phyloP scores from a whole-genome alignment of 2,113 vertebrate species.

The Pteropus alecto region DNA sequence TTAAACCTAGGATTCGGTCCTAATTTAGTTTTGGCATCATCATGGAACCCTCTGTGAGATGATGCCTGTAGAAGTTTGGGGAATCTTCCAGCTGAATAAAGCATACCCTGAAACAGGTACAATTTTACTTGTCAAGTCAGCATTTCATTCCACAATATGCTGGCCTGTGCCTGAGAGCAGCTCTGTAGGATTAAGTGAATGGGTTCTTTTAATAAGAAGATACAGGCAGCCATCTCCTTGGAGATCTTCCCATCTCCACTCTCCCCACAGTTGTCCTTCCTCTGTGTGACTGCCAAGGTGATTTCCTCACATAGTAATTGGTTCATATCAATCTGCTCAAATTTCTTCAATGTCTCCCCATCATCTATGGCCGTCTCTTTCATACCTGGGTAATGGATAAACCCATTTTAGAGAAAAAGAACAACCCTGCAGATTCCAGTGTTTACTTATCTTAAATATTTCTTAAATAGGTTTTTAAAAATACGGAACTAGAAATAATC shows the following conservation, averaged over 20 bases:
- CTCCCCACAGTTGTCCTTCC: neutral
- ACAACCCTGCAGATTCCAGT: neutral
- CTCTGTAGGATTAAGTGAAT: neutral
- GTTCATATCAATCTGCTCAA: neutral
- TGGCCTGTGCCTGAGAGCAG: neutral
- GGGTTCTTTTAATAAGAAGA: neutral
- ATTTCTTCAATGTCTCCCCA: neutral
- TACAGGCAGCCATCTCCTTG: neutral
- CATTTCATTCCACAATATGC: neutral
- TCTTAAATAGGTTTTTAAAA: neutral
- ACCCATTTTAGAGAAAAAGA: slow-evolving; percentile 17
- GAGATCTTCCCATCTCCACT: neutral
- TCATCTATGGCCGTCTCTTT: neutral
- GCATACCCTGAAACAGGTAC: neutral
- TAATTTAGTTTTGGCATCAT: slow-evolving; percentile 29
- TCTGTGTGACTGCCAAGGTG: neutral
- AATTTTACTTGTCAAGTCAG: neutral
- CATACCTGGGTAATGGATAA: neutral
- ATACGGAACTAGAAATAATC: neutral
- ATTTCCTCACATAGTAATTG: neutral
- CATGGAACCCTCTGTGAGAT: neutral
- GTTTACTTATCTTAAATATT: neutral
- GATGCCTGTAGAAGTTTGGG: neutral
- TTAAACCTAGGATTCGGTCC: neutral
- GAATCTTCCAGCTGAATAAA: neutral